Evolutionary conservation across 2,113 vertebrate species (phyloP), one percentile per base, ranked within the genome.

Genomic region (Pluvialis apricaria): DNA sequence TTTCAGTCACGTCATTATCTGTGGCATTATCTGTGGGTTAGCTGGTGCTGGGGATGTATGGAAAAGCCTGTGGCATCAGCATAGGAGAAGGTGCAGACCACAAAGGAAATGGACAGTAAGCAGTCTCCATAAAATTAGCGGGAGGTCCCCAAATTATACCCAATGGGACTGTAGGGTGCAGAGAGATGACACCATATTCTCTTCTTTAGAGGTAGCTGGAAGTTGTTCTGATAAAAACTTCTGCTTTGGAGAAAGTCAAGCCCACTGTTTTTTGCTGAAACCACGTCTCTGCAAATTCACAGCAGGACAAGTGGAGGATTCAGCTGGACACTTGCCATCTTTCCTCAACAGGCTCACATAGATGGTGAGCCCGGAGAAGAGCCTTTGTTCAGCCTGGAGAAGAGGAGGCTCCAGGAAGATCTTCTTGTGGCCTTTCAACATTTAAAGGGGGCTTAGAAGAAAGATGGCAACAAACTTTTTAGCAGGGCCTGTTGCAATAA

Each of bases 141-240:
- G 55, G 38, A 58, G n/a, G 38, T 83, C 15, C 32, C 29, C 17
- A 69, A 2, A 52, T 20, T 69, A 11, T 38, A 14, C 13, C 28
- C 29, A 18, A 47, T 7, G 4, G 20, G 22, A 19, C 36, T 78
- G 15, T 10, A 57, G 40, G 20, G 11, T 52, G 7, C 5, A 19
- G 22, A 42, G 68, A 42, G 47, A 38, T 15, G 11, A 6, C 11
- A 1, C 29, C 1, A 0, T 61, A 9, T 62, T 61, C 19, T 62
- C 5, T 40, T 86, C 36, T 24, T 71, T 6, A 72, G 52, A 68
- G 10, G 7, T 71, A 31, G 2, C 18, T 62, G 16, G n/a, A 62
- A 79, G 36, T 62, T 9, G 2, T 78, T 88, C 24, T 55, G 14
- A 18, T 36, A 26, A 36, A 49, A 62, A 49, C 7, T 70, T 88